These are phyloP conservation scores for Xanthia icteritia DNA, from an alignment of 2,888 invertebrate species.

Conservation along the genomic window DNA sequence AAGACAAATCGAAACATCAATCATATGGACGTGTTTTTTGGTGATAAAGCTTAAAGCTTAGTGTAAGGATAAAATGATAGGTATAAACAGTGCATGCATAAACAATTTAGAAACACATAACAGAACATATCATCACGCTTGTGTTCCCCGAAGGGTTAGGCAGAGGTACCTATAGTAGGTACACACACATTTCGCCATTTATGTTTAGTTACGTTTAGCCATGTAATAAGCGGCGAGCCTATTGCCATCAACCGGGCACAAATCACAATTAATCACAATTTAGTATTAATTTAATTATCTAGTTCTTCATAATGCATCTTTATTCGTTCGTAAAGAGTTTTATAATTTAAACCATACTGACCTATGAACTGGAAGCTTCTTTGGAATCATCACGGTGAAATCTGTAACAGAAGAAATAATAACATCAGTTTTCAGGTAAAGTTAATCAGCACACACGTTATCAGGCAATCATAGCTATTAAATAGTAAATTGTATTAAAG, in stretches of 20 bases:
- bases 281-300: neutral
- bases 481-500: neutral
- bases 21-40: neutral
- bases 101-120: neutral
- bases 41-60: neutral
- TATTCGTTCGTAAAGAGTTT: neutral
- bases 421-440: constrained; percentile 10
- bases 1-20: constrained; percentile 8
- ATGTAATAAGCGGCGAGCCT: neutral
- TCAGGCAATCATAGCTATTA: neutral
- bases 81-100: neutral
- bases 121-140: neutral
- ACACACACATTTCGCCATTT: neutral
- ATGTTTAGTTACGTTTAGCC: neutral
- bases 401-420: constrained; percentile 59
- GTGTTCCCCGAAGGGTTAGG: neutral
- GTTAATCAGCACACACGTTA: neutral
- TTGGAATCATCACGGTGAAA: constrained; percentile 48
- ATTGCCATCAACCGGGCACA: neutral
- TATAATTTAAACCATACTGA: constrained; percentile 43
- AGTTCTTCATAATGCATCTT: no score
- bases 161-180: neutral
- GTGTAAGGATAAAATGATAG: neutral
- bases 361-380: constrained; percentile 46
- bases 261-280: neutral